phyloP scores from a whole-genome alignment of 2,888 invertebrate species.

The Lomographa bimaculata region DNA sequence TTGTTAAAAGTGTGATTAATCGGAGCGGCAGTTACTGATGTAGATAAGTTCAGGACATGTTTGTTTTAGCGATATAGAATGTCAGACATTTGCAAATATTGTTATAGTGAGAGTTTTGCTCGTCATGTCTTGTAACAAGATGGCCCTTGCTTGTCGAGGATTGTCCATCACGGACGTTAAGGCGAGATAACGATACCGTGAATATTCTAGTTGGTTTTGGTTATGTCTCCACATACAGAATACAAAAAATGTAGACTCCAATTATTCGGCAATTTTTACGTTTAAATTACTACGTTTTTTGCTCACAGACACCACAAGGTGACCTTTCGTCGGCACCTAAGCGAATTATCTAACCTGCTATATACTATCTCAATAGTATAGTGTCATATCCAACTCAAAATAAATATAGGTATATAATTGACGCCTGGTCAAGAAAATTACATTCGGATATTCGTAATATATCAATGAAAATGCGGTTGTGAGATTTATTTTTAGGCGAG shows the following conservation, averaged over 20 bases:
- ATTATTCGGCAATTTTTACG: slow-evolving; percentile 19
- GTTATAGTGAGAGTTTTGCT: slow-evolving; percentile 2
- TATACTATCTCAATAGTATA: too few relatives aligned
- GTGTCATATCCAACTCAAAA: too few relatives aligned
- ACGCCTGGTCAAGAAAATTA: too few relatives aligned
- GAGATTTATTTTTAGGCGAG: too few relatives aligned
- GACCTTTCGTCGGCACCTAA: slow-evolving; percentile 16
- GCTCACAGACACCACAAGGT: slow-evolving; percentile 20
- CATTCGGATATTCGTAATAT: too few relatives aligned
- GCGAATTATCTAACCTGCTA: slow-evolving; percentile 1
- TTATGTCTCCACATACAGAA: too few relatives aligned
- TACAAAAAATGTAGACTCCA: too few relatives aligned
- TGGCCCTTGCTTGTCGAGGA: slow-evolving; percentile 1
- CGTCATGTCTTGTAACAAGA: background rate
- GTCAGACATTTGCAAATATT: slow-evolving; percentile 15
- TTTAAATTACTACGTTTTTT: slow-evolving; percentile 2
- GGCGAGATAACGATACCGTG: too few relatives aligned
- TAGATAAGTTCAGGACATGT: slow-evolving; percentile 35
- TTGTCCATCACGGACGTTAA: too few relatives aligned
- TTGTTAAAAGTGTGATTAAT: slow-evolving; percentile 25
- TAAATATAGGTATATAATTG: too few relatives aligned
- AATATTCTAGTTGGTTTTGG: too few relatives aligned
- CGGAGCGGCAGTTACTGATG: slow-evolving; percentile 23
- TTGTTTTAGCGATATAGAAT: slow-evolving; percentile 9
- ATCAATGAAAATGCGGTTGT: too few relatives aligned